Evolutionary conservation across 1,140 invertebrate species (phyloP).

Genomic region (Laupala kohalensis): DNA sequence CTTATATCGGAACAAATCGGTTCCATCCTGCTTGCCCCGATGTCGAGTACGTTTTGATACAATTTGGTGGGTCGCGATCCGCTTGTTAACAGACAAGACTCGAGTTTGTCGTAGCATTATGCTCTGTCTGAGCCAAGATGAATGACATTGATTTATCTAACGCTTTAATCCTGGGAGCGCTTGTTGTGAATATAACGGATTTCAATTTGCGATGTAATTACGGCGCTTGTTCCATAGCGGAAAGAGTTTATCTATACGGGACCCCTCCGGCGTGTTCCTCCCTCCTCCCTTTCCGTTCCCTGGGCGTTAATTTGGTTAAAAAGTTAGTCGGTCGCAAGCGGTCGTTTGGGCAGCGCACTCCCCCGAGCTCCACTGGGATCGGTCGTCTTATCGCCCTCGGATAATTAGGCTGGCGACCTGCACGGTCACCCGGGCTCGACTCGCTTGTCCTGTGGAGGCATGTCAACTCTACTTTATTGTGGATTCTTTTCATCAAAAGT

Average conservation of each 20-base stretch:
- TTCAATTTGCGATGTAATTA: background rate
- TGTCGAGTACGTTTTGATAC: background rate
- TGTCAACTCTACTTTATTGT: too few relatives aligned
- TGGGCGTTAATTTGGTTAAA: background rate
- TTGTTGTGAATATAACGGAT: background rate
- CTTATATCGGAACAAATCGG: background rate
- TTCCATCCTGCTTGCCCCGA: background rate
- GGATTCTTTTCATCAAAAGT: too few relatives aligned
- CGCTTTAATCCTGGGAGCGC: background rate
- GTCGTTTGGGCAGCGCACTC: background rate
- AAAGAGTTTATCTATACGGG: background rate
- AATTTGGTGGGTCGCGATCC: background rate
- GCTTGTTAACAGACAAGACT: background rate
- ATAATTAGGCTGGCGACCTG: background rate
- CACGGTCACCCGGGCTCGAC: too few relatives aligned
- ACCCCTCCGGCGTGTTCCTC: background rate
- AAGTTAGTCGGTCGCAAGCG: background rate
- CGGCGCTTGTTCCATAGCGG: background rate
- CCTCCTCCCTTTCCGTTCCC: background rate
- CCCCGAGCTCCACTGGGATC: background rate
- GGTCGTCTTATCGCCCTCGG: background rate
- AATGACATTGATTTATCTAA: background rate
- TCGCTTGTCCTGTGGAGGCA: background rate
- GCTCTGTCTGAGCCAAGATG: background rate
- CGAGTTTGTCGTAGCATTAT: background rate